Conservation (phyloP, 2,888 invertebrate species). For the Lasioglossum villosulum region DNA sequence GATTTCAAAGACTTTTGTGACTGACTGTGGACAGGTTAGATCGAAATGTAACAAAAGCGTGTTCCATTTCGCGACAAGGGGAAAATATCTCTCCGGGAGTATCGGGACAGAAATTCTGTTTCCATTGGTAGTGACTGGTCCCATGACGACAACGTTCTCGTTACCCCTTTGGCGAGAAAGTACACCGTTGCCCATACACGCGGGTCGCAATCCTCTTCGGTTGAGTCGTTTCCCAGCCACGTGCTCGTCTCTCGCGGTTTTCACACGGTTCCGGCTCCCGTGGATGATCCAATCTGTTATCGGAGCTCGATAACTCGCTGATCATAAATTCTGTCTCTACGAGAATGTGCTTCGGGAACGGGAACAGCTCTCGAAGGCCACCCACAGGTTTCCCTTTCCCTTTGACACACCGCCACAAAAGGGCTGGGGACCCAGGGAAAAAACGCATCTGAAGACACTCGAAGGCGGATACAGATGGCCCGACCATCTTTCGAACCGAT, state of each 20-base stretch:
- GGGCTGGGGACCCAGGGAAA: neutral
- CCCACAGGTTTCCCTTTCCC: conserved; percentile 33
- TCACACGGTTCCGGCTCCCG: conserved; percentile 50
- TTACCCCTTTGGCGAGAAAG: neutral
- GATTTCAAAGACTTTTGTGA: neutral
- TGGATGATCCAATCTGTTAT: conserved; percentile 36
- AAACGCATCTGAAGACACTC: conserved; percentile 39
- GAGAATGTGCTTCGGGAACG: conserved; percentile 52
- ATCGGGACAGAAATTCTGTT: neutral
- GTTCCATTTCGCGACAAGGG: neutral
- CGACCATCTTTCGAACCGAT: neutral
- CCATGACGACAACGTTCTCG: neutral
- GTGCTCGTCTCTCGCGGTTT: conserved; percentile 44
- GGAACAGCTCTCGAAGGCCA: conserved; percentile 51
- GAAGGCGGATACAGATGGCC: conserved; percentile 37
- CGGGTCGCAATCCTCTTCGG: neutral
- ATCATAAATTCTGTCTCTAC: conserved; percentile 70
- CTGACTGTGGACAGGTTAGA: neutral
- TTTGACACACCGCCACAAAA: conserved; percentile 16
- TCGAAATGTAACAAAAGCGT: neutral
- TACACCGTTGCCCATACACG: neutral
- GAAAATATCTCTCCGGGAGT: neutral
- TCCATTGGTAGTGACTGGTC: neutral
- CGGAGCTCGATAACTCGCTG: conserved; percentile 66
- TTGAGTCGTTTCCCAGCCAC: conserved; percentile 32